Percentiles rank a stretch among this genome's conserved stretches.
These are phyloP conservation scores for Madoqua kirkii DNA, from an alignment of 2,113 vertebrate species.

Conservation along the genomic window DNA sequence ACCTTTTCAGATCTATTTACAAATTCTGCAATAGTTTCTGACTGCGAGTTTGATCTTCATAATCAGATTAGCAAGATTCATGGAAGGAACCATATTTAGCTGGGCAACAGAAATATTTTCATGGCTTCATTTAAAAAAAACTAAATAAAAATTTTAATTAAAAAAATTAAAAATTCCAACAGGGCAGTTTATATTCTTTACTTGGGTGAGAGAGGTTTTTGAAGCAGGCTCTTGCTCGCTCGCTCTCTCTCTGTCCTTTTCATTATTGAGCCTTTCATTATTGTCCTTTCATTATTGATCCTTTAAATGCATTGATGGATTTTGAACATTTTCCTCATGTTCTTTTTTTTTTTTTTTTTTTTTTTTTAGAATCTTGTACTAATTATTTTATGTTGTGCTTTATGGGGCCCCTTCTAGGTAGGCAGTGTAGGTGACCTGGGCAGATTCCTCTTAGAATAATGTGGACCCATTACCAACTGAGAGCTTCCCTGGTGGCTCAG, in stretches of 20 bases:
- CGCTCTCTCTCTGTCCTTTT: neutral
- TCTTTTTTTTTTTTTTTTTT: neutral
- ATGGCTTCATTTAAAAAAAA: constrained; percentile 2
- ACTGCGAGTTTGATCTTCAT: neutral
- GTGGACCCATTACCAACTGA: neutral
- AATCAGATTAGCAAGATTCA: neutral
- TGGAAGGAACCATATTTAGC: neutral
- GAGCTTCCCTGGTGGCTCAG: neutral
- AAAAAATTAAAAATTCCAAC: neutral
- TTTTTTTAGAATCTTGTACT: neutral
- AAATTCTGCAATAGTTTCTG: neutral
- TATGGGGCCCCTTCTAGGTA: neutral
- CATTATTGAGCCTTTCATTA: neutral
- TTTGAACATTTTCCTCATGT: constrained; percentile 8
- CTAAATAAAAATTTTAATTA: neutral
- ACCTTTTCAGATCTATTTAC: neutral
- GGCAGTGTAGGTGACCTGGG: neutral
- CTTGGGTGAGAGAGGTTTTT: neutral
- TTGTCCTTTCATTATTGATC: neutral
- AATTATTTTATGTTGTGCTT: neutral
- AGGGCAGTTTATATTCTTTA: neutral
- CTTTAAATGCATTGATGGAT: constrained; percentile 1
- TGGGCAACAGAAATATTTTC: neutral
- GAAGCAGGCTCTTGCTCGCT: neutral
- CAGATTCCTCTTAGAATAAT: neutral